Base-by-base conservation (phyloP, 2,797 vertebrate genomes). In the Thalassophryne amazonica region DNA sequence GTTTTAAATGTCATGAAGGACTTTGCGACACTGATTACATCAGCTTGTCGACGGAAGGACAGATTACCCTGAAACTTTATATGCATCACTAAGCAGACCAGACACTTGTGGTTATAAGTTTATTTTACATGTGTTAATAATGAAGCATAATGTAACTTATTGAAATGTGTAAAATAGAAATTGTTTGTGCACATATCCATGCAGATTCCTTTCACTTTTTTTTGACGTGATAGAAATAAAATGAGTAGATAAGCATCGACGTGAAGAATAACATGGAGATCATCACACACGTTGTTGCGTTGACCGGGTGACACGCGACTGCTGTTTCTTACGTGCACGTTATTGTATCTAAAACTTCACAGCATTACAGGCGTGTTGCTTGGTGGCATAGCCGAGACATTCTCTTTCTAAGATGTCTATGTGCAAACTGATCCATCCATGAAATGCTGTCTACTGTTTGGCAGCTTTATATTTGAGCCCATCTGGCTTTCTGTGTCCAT, bases 101-200 rank as follows among this genome's bases (percentile, higher is more conserved):
- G 89, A 91, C 71, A 91, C 90, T 89, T 91, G 90, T 92, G 90
- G 80, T 84, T 87, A 31, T 69, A 74, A 76, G 78, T 91, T 87
- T 88, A 84, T 86, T 83, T 80, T 55, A 50, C 61, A 73, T 84
- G 83, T 88, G 84, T 83, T 81, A 55, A 88, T 85, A 76, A 88
- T 82, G 60, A 78, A 78, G 60, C 67, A 73, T 83, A 77, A 53
- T 84, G 85, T 90, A 90, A 89, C 81, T 91, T 90, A 91, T 90
- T 88, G 55, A 86, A 83, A 75, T 76, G 72, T 80, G 55, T 70
- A 62, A 71, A n/a, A 83, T 56, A 68, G 63, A 61, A 72, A 64
- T 38, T 60, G 53, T 65, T 57, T 63, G 68, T 79, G 51, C 60
- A 67, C 72, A 56, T 52, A 68, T 65, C 72, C 69, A 62, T 57